phyloP scores from a whole-genome alignment of 2,797 vertebrate genomes.

The Lutjanus argentimaculatus region DNA sequence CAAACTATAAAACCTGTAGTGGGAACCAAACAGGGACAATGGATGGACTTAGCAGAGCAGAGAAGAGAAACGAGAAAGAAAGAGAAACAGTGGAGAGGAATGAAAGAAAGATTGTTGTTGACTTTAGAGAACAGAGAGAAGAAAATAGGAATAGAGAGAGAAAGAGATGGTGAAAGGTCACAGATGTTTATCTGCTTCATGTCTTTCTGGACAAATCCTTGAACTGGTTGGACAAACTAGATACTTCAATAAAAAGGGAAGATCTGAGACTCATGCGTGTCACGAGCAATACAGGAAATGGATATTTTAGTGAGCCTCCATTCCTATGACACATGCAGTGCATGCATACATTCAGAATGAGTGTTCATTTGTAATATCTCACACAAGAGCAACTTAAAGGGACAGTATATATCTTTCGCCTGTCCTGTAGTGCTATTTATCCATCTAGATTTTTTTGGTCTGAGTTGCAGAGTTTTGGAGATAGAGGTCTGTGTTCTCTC shows the following conservation, averaged over 20 bases:
- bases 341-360: not conserved
- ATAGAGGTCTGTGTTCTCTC: too few species aligned
- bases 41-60: conserved; percentile 36
- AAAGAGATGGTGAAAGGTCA: not conserved
- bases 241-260: not conserved
- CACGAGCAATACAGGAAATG: not conserved
- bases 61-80: conserved; percentile 4
- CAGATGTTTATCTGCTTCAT: not conserved
- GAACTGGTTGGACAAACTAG: not conserved
- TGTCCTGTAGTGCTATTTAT: too few species aligned
- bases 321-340: not conserved
- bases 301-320: not conserved
- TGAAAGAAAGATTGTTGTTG: not conserved
- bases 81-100: not conserved
- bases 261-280: not conserved
- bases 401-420: too few species aligned
- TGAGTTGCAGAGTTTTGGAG: too few species aligned
- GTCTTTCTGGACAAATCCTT: not conserved
- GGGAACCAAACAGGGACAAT: conserved; percentile 71
- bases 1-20: conserved; percentile 63
- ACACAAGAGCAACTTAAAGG: too few species aligned
- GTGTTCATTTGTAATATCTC: not conserved
- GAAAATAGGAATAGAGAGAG: not conserved
- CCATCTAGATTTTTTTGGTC: too few species aligned
- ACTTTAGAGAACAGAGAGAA: not conserved